Conservation (phyloP, 2,888 invertebrate genomes). For the Callosobruchus maculatus region DNA sequence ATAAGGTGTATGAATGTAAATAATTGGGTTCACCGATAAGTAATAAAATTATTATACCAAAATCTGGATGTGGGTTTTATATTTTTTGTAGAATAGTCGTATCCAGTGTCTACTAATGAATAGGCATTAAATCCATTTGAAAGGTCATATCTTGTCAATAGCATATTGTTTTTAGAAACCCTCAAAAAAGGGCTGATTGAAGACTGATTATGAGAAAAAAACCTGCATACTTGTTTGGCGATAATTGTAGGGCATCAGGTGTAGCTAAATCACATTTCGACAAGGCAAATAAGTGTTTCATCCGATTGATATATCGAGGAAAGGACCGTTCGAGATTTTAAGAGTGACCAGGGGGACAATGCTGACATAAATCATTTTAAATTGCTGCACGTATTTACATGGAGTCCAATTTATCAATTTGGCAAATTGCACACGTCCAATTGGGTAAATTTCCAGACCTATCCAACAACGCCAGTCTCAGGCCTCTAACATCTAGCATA, state of each 20-base stretch:
- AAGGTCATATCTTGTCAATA: no score
- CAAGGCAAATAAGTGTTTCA: neutral
- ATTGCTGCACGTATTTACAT: slow-evolving; percentile 17
- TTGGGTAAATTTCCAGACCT: slow-evolving; percentile 20
- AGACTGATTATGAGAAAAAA: no score
- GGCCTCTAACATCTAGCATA: neutral
- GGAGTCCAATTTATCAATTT: slow-evolving; percentile 23
- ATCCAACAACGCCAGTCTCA: slow-evolving; percentile 4
- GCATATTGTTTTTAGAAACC: no score
- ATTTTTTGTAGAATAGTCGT: no score
- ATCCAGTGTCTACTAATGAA: no score
- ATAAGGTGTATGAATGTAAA: no score
- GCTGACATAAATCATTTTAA: slow-evolving; percentile 23
- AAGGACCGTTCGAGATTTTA: slow-evolving; percentile 12
- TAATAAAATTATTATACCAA: no score
- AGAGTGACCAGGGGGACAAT: slow-evolving; percentile 16
- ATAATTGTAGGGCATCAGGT: neutral
- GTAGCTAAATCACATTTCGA: neutral
- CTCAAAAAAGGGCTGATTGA: no score
- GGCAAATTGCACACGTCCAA: slow-evolving; percentile 17
- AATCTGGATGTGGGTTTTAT: no score
- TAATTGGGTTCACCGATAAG: no score
- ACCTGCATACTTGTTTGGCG: neutral
- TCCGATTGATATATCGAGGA: neutral
- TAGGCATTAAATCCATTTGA: no score